phyloP scores from a whole-genome alignment of 2,888 invertebrate genomes.

The Hyposoter dolosus region DNA sequence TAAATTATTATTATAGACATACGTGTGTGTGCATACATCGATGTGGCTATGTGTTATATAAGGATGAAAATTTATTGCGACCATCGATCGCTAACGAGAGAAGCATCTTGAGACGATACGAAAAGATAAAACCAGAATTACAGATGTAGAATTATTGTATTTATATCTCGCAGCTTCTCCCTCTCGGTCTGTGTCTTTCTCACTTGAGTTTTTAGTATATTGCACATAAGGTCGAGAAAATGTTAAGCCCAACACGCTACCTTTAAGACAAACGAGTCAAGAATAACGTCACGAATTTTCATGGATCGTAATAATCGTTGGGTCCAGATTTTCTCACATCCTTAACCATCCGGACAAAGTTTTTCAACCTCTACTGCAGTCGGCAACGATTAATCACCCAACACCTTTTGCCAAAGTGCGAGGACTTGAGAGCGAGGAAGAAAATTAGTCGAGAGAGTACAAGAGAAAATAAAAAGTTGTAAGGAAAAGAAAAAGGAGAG shows the following conservation, averaged over 20 bases:
- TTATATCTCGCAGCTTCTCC: constrained; percentile 8
- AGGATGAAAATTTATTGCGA: constrained; percentile 76
- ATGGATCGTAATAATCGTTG: neutral
- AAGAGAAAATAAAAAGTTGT: constrained; percentile 43
- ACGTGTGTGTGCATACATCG: neutral
- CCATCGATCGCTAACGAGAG: constrained; percentile 74
- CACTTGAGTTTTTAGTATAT: neutral
- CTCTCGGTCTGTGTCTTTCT: neutral
- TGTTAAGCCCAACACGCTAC: neutral
- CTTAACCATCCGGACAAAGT: neutral
- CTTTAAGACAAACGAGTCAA: neutral
- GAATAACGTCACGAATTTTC: neutral
- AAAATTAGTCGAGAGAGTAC: constrained; percentile 49
- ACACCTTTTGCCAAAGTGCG: constrained; percentile 49
- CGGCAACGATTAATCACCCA: constrained; percentile 53
- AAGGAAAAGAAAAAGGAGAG: constrained; percentile 30
- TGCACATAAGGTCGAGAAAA: neutral
- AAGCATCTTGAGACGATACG: constrained; percentile 64
- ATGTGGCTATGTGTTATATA: constrained; percentile 19
- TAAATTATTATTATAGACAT: neutral
- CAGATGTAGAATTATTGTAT: constrained; percentile 62
- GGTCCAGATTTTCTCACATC: neutral
- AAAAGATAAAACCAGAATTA: constrained; percentile 71
- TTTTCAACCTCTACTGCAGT: constrained; percentile 20
- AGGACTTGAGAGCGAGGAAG: constrained; percentile 23